Percentiles rank a stretch among this genome's conserved stretches.
phyloP scores from a whole-genome alignment of 2,888 invertebrate genomes.

The Tineola bisselliella region DNA sequence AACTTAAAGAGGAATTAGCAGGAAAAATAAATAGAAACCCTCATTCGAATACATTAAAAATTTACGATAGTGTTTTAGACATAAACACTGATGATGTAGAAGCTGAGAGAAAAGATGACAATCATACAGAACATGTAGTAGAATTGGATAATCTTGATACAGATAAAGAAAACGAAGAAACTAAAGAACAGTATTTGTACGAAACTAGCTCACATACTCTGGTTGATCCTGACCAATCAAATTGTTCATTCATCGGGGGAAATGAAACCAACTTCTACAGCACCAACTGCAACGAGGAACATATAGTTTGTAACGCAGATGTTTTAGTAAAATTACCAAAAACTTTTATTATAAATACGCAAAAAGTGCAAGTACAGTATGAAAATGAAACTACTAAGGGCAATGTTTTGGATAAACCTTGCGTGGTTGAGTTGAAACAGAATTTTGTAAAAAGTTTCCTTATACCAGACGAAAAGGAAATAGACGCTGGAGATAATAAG shows the following conservation, averaged over 20 bases:
- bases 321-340: conserved; percentile 2
- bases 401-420: conserved; percentile 27
- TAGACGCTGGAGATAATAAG: conserved; percentile 22
- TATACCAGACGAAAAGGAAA: conserved; percentile 28
- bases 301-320: not conserved
- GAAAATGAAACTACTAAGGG: not conserved
- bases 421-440: conserved; percentile 20
- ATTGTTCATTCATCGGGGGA: not conserved
- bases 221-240: not conserved
- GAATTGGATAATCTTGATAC: no score
- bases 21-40: no score
- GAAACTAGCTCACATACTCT: not conserved
- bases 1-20: no score
- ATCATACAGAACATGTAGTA: no score
- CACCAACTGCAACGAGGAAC: not conserved
- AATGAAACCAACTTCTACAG: no score
- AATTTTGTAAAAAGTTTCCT: conserved; percentile 24
- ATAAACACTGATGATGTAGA: not conserved
- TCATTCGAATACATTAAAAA: not conserved
- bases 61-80: not conserved
- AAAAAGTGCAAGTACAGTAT: not conserved
- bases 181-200: no score
- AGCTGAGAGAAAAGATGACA: no score
- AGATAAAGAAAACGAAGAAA: no score
- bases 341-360: not conserved